These are phyloP conservation scores for Xenentodon cancila DNA, from an alignment of 2,797 vertebrate species.

Conservation along the genomic window DNA sequence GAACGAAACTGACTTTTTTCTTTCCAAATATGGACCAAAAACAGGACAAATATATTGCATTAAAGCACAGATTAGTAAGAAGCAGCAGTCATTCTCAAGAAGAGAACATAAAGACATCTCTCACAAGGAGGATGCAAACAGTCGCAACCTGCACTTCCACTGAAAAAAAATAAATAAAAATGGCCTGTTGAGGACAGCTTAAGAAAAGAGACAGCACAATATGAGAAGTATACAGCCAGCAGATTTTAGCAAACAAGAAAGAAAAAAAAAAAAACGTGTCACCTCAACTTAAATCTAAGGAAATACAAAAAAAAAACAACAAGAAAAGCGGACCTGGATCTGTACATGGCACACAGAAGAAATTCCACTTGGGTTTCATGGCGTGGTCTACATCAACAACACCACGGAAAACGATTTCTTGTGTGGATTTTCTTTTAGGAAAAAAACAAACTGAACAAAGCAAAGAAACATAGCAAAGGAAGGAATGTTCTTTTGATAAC, in stretches of 20 bases:
- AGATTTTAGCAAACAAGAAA: conserved; percentile 39
- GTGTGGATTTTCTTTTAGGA: conserved; percentile 53
- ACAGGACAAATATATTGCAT: conserved; percentile 65
- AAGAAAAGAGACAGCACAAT: conserved; percentile 75
- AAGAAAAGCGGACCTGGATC: conserved; percentile 23
- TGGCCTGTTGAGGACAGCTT: conserved; percentile 30
- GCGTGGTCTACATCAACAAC: conserved; percentile 28
- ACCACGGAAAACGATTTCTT: conserved; percentile 38
- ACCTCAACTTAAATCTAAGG: conserved; percentile 14
- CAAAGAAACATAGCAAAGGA: conserved; percentile 50
- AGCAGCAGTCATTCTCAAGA: conserved; percentile 55
- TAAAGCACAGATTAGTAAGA: conserved; percentile 84
- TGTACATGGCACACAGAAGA: conserved; percentile 39
- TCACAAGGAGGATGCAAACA: neutral
- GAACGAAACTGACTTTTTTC: conserved; percentile 58
- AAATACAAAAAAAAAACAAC: conserved; percentile 12
- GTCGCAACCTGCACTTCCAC: conserved; percentile 34
- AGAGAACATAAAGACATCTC: conserved; percentile 39
- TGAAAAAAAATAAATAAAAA: neutral
- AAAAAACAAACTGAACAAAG: conserved; percentile 39
- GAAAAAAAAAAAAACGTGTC: conserved; percentile 30
- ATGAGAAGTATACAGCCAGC: conserved; percentile 47
- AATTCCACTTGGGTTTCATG: conserved; percentile 32
- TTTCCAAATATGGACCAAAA: conserved; percentile 51
- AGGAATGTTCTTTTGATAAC: conserved; percentile 80